Conservation (phyloP, 2,113 vertebrate genomes). For the Tiliqua scincoides region DNA sequence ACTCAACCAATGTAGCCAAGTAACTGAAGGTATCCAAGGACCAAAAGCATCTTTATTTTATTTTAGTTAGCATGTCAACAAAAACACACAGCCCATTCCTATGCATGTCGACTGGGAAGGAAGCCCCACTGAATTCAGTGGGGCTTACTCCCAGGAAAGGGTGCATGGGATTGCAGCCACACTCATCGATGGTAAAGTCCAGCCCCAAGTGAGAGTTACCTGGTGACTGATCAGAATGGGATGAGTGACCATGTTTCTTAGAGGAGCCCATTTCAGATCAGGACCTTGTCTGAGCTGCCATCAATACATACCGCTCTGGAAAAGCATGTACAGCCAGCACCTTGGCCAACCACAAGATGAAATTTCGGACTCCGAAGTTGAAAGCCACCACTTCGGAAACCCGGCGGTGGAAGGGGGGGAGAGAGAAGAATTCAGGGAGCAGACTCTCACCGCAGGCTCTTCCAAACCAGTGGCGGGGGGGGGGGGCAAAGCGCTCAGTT, state of each 20-base stretch:
- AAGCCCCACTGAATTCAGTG: no score
- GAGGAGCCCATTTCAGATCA: background rate
- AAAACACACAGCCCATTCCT: no score
- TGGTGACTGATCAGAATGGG: background rate
- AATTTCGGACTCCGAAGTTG: background rate
- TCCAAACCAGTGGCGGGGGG: no score
- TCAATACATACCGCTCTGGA: background rate
- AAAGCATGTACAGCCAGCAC: background rate
- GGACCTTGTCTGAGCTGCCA: no score
- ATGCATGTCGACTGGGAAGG: no score
- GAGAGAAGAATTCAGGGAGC: background rate
- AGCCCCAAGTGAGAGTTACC: background rate
- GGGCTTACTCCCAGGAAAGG: no score
- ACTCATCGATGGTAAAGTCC: background rate
- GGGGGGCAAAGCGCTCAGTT: no score
- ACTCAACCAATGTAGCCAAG: background rate
- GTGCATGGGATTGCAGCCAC: no score
- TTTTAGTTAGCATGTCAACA: background rate
- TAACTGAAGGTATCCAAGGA: background rate
- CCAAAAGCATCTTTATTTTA: background rate
- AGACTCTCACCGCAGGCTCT: slow-evolving; percentile 7
- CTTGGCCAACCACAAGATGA: background rate
- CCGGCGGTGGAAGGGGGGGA: background rate
- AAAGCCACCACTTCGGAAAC: background rate
- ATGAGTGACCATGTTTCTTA: background rate